Evolutionary conservation across 1,140 invertebrate species (phyloP).

Genomic region (Anastrepha ludens): DNA sequence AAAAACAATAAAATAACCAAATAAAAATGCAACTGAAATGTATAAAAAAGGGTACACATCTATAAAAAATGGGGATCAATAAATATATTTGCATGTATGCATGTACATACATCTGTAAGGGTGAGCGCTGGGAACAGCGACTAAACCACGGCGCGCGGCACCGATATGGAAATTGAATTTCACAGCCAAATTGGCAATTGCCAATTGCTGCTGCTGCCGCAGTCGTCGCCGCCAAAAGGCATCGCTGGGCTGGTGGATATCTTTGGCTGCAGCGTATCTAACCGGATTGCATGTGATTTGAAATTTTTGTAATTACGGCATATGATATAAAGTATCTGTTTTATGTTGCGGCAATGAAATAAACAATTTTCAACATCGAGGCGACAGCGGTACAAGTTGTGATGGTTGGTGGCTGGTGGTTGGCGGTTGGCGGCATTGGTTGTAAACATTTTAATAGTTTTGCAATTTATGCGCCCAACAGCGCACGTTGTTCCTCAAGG

Average conservation of each 20-base stretch:
- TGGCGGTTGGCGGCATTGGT: not conserved
- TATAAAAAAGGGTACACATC: slow-evolving; percentile 19
- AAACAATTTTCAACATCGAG: slow-evolving; percentile 55
- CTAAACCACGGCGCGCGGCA: not conserved
- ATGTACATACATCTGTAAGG: not conserved
- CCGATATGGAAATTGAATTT: slow-evolving; percentile 48
- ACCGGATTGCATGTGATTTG: slow-evolving; percentile 52
- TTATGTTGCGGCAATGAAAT: slow-evolving; percentile 55
- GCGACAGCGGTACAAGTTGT: not conserved
- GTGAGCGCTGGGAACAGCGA: not conserved
- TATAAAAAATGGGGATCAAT: slow-evolving; percentile 39
- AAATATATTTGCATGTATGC: not conserved
- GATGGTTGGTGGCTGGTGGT: not conserved
- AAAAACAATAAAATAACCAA: slow-evolving; percentile 5
- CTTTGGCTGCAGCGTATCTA: slow-evolving; percentile 13
- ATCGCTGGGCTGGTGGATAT: not conserved
- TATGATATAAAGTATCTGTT: slow-evolving; percentile 58
- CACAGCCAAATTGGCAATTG: slow-evolving; percentile 37
- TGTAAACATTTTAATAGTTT: slow-evolving; percentile 50
- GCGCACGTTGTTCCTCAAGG: slow-evolving; percentile 2
- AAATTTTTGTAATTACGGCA: slow-evolving; percentile 57
- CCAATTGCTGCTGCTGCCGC: not conserved
- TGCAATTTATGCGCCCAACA: slow-evolving; percentile 40
- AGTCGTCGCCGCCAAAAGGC: not conserved
- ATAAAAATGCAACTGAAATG: slow-evolving; percentile 2